Conservation (phyloP, 2,888 invertebrate species). For the Ectemnius lituratus region DNA sequence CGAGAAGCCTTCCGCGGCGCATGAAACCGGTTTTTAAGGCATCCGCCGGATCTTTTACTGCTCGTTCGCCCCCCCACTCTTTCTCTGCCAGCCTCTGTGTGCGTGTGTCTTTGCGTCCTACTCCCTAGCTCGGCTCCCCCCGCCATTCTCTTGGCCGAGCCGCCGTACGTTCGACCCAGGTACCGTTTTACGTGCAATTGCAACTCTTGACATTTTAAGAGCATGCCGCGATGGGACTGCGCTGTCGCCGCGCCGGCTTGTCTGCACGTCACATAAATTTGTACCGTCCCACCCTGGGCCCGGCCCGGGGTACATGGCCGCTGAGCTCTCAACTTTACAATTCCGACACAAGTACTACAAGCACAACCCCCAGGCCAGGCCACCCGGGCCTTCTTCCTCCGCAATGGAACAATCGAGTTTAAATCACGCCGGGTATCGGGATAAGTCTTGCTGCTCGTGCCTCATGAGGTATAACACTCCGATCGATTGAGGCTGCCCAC, state of each 20-base stretch:
- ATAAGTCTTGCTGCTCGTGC: too few relatives aligned
- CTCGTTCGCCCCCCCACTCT: slow-evolving; percentile 51
- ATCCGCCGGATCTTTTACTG: slow-evolving; percentile 51
- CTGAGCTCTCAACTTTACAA: slow-evolving; percentile 18
- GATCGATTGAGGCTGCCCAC: too few relatives aligned
- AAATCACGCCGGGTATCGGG: background rate
- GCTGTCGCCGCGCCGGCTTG: slow-evolving; percentile 24
- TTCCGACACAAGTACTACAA: too few relatives aligned
- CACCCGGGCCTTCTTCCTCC: slow-evolving; percentile 2
- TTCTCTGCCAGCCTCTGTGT: too few relatives aligned
- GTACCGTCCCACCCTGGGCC: slow-evolving; percentile 23
- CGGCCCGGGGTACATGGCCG: slow-evolving; percentile 16
- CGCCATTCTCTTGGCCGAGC: too few relatives aligned
- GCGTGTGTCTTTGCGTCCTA: too few relatives aligned
- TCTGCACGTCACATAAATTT: slow-evolving; percentile 47
- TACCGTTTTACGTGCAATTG: slow-evolving; percentile 44
- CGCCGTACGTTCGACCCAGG: slow-evolving; percentile 30
- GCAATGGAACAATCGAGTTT: background rate
- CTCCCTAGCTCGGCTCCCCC: too few relatives aligned
- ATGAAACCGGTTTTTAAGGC: slow-evolving; percentile 67
- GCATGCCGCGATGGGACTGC: background rate
- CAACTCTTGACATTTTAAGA: slow-evolving; percentile 46
- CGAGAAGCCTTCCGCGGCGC: slow-evolving; percentile 61
- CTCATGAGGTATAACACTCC: too few relatives aligned
- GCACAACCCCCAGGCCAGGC: slow-evolving; percentile 10